Evolutionary conservation across 1,140 invertebrate species (phyloP).

Genomic region (Drosophila nannoptera): DNA sequence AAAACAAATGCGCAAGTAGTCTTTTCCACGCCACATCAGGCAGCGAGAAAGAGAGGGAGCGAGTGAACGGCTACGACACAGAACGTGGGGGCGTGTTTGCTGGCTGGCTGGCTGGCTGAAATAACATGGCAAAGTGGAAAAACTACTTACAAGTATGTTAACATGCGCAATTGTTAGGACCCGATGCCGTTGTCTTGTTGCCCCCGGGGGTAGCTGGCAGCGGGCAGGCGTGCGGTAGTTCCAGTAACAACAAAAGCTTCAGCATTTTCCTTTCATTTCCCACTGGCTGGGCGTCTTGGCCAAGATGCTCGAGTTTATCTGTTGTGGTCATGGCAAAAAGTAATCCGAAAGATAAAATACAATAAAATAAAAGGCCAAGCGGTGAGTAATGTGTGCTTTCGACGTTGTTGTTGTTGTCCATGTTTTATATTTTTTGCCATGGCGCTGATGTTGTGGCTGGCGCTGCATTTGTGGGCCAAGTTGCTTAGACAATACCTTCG

Average conservation of each 20-base stretch:
- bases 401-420: constrained; percentile 27
- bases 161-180: constrained; percentile 71
- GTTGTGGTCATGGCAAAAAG: constrained; percentile 77
- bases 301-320: constrained; percentile 76
- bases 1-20: constrained; percentile 62
- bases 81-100: background rate
- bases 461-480: constrained; percentile 60
- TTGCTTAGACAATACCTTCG: constrained; percentile 70
- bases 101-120: background rate
- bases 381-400: constrained; percentile 65
- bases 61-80: no score
- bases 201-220: constrained; percentile 44
- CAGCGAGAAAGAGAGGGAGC: no score
- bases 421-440: constrained; percentile 24
- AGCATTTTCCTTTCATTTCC: constrained; percentile 65
- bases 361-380: constrained; percentile 77
- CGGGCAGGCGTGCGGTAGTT: constrained; percentile 21
- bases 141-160: constrained; percentile 78
- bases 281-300: constrained; percentile 25
- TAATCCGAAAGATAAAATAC: constrained; percentile 78
- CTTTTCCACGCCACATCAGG: constrained; percentile 4
- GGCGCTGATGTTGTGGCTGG: constrained; percentile 28
- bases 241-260: constrained; percentile 52
- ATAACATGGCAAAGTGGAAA: constrained; percentile 72
- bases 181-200: constrained; percentile 52